These are phyloP conservation scores for Myiotriccus ornatus DNA, from an alignment of 2,797 vertebrate genomes.

Conservation along the genomic window DNA sequence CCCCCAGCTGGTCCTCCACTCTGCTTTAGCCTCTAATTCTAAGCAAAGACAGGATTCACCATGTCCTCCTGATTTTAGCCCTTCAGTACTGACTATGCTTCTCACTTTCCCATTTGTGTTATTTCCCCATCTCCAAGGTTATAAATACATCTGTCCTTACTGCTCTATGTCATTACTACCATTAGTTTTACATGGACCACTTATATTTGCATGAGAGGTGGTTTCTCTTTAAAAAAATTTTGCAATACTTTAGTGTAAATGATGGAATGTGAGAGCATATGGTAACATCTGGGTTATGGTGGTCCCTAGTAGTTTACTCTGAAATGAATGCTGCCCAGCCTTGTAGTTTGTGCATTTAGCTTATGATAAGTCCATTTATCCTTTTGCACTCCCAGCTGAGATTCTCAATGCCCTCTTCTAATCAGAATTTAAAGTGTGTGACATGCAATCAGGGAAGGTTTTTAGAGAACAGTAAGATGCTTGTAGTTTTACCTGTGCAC, in stretches of 20 bases:
- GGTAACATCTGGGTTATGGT: background rate
- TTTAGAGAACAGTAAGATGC: slow-evolving; percentile 32
- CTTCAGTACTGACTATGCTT: background rate
- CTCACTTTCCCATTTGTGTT: background rate
- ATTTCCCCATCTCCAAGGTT: background rate
- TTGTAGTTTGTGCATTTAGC: background rate
- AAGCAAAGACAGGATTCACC: background rate
- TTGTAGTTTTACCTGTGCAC: background rate
- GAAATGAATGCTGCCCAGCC: background rate
- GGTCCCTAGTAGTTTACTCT: background rate
- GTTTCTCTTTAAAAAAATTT: background rate
- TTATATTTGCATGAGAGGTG: background rate
- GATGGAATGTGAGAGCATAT: background rate
- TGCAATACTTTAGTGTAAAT: background rate
- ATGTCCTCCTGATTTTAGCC: background rate
- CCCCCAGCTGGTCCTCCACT: background rate
- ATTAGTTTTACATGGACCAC: background rate
- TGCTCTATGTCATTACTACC: background rate
- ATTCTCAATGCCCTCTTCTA: slow-evolving; percentile 26
- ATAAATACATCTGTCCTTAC: background rate
- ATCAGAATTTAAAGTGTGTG: slow-evolving; percentile 49
- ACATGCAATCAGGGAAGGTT: slow-evolving; percentile 42
- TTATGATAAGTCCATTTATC: slow-evolving; percentile 28
- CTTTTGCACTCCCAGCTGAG: slow-evolving; percentile 23
- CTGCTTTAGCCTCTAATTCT: background rate